A percentile compares a stretch with the other conserved stretches of the same genome.
These are phyloP conservation scores for Lasiommata megera DNA, from an alignment of 2,888 invertebrate genomes.

Conservation along the genomic window DNA sequence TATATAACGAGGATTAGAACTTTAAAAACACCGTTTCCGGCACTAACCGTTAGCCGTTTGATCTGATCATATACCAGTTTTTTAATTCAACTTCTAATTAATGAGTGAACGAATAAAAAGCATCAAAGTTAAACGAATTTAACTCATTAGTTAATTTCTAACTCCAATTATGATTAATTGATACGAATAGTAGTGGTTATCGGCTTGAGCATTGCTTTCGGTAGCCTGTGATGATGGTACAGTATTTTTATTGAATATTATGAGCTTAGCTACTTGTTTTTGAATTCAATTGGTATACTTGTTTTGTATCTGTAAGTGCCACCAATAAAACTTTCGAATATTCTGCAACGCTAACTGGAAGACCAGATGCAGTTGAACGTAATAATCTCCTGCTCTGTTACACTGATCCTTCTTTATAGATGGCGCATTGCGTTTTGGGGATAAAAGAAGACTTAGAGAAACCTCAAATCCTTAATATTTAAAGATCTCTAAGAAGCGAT, in stretches of 20 bases:
- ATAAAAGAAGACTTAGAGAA: too few species aligned
- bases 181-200: slow-evolving; percentile 13
- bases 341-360: too few species aligned
- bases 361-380: too few species aligned
- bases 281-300: too few species aligned
- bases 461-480: too few species aligned
- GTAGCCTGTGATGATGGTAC: slow-evolving; percentile 6
- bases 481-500: too few species aligned
- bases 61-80: slow-evolving; percentile 30
- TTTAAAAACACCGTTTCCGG: slow-evolving; percentile 53
- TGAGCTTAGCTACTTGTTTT: slow-evolving; percentile 1
- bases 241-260: neutral
- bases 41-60: slow-evolving; percentile 45
- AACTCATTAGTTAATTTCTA: slow-evolving; percentile 28
- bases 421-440: too few species aligned
- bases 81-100: slow-evolving; percentile 38
- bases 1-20: slow-evolving; percentile 48
- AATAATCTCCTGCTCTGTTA: too few species aligned
- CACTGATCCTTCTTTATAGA: too few species aligned
- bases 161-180: slow-evolving; percentile 21
- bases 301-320: too few species aligned
- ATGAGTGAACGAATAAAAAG: slow-evolving; percentile 42
- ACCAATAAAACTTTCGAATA: too few species aligned
- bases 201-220: neutral
- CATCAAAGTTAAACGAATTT: slow-evolving; percentile 36